These are phyloP conservation scores for Acrobasis consociella DNA, from an alignment of 2,888 invertebrate genomes.

Conservation along the genomic window DNA sequence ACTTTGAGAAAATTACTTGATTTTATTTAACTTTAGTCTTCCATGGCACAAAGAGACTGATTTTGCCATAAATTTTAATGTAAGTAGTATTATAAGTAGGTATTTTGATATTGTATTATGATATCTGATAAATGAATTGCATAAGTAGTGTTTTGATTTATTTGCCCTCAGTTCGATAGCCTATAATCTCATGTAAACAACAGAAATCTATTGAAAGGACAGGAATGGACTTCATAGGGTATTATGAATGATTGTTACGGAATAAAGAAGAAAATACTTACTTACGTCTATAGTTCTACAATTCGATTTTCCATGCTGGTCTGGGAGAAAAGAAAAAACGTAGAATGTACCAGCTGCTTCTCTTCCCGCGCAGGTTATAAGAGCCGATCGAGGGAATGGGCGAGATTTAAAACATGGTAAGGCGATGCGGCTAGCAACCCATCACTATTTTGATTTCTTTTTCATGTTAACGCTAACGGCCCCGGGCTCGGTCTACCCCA, in stretches of 20 bases:
- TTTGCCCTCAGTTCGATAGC: constrained; percentile 38
- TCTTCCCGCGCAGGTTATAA: too few relatives aligned
- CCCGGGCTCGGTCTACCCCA: too few relatives aligned
- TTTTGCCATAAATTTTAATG: not conserved
- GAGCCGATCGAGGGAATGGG: too few relatives aligned
- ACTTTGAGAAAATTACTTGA: too few relatives aligned
- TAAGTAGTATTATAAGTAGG: not conserved
- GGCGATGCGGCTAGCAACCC: too few relatives aligned
- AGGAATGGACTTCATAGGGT: not conserved
- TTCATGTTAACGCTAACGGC: too few relatives aligned
- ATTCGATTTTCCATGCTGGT: too few relatives aligned
- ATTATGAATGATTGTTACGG: not conserved
- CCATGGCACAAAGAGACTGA: not conserved
- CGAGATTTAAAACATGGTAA: too few relatives aligned
- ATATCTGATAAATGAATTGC: not conserved
- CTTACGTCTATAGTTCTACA: too few relatives aligned
- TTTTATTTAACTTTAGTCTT: not conserved
- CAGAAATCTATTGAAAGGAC: constrained; percentile 4
- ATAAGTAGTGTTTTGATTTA: constrained; percentile 19
- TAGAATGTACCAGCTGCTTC: too few relatives aligned
- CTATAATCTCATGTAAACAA: constrained; percentile 38
- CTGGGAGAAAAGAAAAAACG: too few relatives aligned
- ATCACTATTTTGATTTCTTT: too few relatives aligned
- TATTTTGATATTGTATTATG: constrained; percentile 1
- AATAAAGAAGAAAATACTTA: not conserved